These are phyloP conservation scores for Xylocopa sonorina DNA, from an alignment of 1,140 invertebrate species.

Conservation along the genomic window DNA sequence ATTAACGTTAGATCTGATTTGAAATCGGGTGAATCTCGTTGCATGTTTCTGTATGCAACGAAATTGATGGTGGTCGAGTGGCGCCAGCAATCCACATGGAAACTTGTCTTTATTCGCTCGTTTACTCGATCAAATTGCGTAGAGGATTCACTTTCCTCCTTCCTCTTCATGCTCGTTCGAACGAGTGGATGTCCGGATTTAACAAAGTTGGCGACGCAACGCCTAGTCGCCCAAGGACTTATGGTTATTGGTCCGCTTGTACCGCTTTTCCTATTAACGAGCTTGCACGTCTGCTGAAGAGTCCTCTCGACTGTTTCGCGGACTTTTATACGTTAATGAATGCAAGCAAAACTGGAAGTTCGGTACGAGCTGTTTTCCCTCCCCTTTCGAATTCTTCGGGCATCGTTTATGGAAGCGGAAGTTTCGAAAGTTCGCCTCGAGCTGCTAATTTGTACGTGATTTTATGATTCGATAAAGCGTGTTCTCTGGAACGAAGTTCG, in stretches of 20 bases:
- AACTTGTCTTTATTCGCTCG: no score
- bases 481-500: no score
- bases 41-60: no score
- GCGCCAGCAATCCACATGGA: no score
- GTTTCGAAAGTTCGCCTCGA: not conserved
- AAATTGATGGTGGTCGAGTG: no score
- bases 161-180: not conserved
- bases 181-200: no score
- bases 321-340: not conserved
- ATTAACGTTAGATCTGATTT: no score
- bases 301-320: not conserved
- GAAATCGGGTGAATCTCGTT: no score
- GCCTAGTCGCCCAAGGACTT: not conserved
- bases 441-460: not conserved
- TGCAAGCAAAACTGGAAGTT: not conserved
- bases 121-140: constrained; percentile 20
- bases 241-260: not conserved
- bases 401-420: not conserved
- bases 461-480: not conserved
- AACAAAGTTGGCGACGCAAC: not conserved
- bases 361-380: not conserved
- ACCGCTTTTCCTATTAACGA: not conserved
- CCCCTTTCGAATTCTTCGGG: not conserved
- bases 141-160: constrained; percentile 27
- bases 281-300: no score